Conservation (phyloP, 1,140 invertebrate species). For the Akabosia matsudoensis region DNA sequence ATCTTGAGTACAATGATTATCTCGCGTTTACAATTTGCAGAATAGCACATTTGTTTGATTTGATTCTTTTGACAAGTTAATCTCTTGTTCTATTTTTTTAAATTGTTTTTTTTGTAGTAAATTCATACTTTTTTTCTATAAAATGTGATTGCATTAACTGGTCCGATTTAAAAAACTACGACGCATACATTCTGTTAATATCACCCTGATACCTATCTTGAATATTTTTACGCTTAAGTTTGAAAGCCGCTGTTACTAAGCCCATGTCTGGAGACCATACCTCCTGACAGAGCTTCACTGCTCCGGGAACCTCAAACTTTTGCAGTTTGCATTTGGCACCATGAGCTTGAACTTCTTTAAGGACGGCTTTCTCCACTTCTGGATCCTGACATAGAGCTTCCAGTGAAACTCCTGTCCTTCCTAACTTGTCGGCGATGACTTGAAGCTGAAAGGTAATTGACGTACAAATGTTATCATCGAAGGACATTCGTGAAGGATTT, state of each 20-base stretch:
- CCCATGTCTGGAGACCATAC: slow-evolving; percentile 95
- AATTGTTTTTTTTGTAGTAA: not conserved
- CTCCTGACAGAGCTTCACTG: slow-evolving; percentile 80
- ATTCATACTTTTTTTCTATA: not conserved
- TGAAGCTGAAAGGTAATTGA: slow-evolving; percentile 56
- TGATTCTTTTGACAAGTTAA: too few relatives aligned
- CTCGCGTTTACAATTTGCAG: too few relatives aligned
- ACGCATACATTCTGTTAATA: slow-evolving; percentile 86
- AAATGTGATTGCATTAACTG: not conserved
- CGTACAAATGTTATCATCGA: slow-evolving; percentile 17
- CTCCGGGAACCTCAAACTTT: slow-evolving; percentile 89
- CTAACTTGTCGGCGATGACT: slow-evolving; percentile 64
- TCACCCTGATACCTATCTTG: slow-evolving; percentile 85
- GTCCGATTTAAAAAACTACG: not conserved
- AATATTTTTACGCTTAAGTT: slow-evolving; percentile 92
- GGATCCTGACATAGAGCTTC: slow-evolving; percentile 71
- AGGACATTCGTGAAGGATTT: not conserved
- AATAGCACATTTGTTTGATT: too few relatives aligned
- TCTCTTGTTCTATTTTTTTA: not conserved
- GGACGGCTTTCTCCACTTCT: slow-evolving; percentile 70
- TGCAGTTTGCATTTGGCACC: slow-evolving; percentile 80
- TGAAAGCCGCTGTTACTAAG: slow-evolving; percentile 95
- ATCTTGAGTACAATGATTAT: too few relatives aligned
- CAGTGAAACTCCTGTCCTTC: slow-evolving; percentile 60
- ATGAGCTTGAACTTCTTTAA: slow-evolving; percentile 74